Conservation (phyloP, 2,797 vertebrate genomes). For the Coccyzus lansbergi region DNA sequence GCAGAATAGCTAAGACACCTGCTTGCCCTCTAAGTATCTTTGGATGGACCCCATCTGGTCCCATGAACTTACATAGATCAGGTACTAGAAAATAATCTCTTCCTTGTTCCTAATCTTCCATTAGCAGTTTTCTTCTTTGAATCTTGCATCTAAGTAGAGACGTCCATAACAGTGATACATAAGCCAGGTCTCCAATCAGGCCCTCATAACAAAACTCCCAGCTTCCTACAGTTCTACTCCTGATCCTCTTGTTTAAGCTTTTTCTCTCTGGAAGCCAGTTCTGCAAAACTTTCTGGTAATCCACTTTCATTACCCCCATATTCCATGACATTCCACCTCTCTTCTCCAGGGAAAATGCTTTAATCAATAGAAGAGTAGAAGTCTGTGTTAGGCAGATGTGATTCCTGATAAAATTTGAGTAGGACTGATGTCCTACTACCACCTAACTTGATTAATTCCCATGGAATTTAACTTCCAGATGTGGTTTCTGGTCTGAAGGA, state of each 20-base stretch:
- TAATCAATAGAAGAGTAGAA: background rate
- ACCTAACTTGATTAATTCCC: background rate
- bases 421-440: background rate
- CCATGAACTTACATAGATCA: background rate
- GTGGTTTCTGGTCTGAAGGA: background rate
- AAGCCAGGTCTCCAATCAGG: background rate
- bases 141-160: background rate
- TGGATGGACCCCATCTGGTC: accelerated
- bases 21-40: background rate
- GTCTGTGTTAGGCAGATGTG: background rate
- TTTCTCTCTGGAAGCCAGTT: background rate
- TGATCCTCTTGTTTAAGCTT: background rate
- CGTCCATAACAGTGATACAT: background rate
- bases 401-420: background rate
- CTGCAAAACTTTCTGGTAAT: background rate
- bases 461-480: background rate
- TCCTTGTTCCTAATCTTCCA: background rate
- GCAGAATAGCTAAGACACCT: background rate
- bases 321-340: background rate
- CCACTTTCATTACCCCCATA: background rate
- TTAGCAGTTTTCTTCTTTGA: background rate
- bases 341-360: background rate
- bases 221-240: background rate
- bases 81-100: background rate
- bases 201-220: background rate